Evolutionary conservation across 2,113 vertebrate species (phyloP), one percentile per base, ranked within the genome.

Genomic region (Elephas maximus): DNA sequence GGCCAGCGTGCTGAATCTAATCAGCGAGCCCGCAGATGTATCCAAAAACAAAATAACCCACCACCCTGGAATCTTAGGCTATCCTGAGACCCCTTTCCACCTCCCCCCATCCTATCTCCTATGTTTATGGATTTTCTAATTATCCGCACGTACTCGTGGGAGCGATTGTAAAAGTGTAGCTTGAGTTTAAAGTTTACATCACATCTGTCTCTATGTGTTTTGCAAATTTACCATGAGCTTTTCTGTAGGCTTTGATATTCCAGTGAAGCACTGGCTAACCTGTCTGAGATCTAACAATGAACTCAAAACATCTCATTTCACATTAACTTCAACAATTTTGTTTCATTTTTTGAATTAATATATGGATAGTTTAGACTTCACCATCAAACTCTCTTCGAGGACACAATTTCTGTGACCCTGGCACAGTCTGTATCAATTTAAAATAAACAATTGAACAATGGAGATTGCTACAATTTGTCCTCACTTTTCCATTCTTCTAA

Each of bases 1-100:
- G 98, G 97, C 99, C 99, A 98, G 95, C 95, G 99, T 99, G 97
- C 99, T 99, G 99, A 99, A 99, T 78, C 21, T 53, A 88, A 88
- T 67, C 91, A 41, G 51, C 2, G 37, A 14, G 53, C 76, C 69
- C 45, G 10, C 92, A 51, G 73, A 77, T 48, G 76, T n/a, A 20
- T 67, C 23, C 78, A 92, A 74, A 95, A 77, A 60, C 37, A 14
- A 65, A 84, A 63, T 45, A 20, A 17, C 24, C 9, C 12, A 2
- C 60, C 57, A 87, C 44, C 65, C 57, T 92, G n/a, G 78, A 4
- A 53, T 77, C 67, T 79, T 48, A 78, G 63, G 21, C 63, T 88
- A 23, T n/a, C 51, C n/a, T 37, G 37, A 88, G 81, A 93, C 23
- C 30, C 62, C 62, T 33, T 69, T 71, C 30, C 24, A 30, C 4